Evolutionary conservation across 2,797 vertebrate species (phyloP), one percentile per base, ranked within the genome.

Genomic region (Poecilia wingei): DNA sequence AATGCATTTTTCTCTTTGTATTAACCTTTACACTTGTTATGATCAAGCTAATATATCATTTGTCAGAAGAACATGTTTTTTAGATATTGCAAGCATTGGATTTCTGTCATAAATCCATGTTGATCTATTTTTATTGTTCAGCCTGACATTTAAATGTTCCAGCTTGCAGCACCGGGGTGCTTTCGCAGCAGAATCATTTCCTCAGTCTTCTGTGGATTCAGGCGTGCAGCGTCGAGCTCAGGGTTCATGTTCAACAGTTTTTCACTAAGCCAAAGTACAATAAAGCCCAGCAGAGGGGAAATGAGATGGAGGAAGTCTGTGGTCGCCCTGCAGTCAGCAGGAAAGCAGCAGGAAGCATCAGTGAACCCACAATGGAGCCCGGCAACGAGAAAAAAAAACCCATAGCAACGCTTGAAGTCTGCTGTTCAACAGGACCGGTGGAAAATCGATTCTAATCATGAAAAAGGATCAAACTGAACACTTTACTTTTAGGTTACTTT

Each of bases 261-360:
- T 41, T 68, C 39, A 41, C 20, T 2, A 39, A 25, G 8, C 68
- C 25, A 7, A 43, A 43, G 66, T 10, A 41, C 36, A 69, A 69
- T 69, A 13, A 69, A 70, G 68, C 41, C 68, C 41, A 70, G 25
- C 71, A 33, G 71, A 72, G 71, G 47, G 71, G 46, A 72, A 72
- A 49, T 36, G 47, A 72, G 47, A 33, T 22, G 71, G 28, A 72
- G 71, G 71, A 72, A 72, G 71, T 72, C 31, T 72, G 71, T 25
- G 46, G 71, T 72, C 10, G 31, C 28, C 71, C 71, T 72, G 71
- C 71, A 72, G 71, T 72, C 71, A 72, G 71, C 71, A 72, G 28
- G 70, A 47, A 31, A 72, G 45, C 70, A 72, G 45, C 70, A 72
- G 70, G 70, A 51, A 49, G 46, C 31, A 22, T 22, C 71, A 72